Evolutionary conservation across 2,113 vertebrate genomes (phyloP).

Genomic region (Panurus biarmicus): DNA sequence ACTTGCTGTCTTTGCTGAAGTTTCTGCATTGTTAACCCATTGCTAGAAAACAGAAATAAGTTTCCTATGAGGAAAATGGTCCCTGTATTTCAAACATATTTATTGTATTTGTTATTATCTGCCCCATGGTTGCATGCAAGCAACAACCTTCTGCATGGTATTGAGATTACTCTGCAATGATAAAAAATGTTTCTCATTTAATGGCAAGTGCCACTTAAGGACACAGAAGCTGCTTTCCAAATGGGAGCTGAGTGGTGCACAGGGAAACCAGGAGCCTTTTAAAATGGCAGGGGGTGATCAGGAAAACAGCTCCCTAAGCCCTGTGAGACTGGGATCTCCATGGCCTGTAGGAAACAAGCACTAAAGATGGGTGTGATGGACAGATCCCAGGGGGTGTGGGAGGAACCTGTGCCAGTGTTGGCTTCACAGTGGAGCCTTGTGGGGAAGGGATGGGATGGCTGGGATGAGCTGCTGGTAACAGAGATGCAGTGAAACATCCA

Average conservation of each 20-base stretch:
- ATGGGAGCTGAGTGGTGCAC: not conserved
- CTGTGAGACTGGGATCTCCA: not conserved
- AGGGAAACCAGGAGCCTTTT: not conserved
- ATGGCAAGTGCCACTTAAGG: not conserved
- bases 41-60: not conserved
- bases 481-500: not conserved
- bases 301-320: not conserved
- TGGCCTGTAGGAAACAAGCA: not conserved
- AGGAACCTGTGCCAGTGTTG: not conserved
- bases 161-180: not conserved
- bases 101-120: not conserved
- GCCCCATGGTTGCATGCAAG: not conserved
- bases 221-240: not conserved
- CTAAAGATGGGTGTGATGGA: not conserved
- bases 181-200: not conserved
- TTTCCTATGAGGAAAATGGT: not conserved
- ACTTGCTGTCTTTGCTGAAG: not conserved
- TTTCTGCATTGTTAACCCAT: not conserved
- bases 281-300: not conserved
- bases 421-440: accelerated
- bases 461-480: not conserved
- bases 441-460: not conserved
- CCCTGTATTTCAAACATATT: not conserved
- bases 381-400: not conserved
- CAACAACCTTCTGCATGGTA: not conserved